Evolutionary conservation across 2,888 invertebrate genomes (phyloP), one percentile per base, ranked within the genome.

Genomic region (Agrochola litura): DNA sequence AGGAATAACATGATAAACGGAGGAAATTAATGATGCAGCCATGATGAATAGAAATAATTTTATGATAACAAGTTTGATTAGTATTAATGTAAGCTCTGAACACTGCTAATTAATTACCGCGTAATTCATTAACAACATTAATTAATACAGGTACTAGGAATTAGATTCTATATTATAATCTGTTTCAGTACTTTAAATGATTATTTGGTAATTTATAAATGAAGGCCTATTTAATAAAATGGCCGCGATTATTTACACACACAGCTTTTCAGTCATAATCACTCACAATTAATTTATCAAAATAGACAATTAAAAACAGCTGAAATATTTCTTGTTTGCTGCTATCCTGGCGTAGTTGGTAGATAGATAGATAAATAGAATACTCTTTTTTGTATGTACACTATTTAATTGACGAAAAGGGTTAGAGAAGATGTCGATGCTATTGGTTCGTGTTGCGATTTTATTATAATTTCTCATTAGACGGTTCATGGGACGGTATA

Each of bases 31-130:
- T 83, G 41, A 69, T 81, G 37, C 41, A 61, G 46, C 64, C 58
- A 49, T 61, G 43, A 46, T 75, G 30, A 80, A 75, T 70, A 67
- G 63, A 52, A 72, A 73, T 64, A 65, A 69, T 65, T 72, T 66
- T 9, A 60, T 61, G 19, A 56, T 70, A 65, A 69, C 49, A 72
- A 73, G n/a, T 75, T 70, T 75, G 56, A 81, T 66, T 49, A 73
- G n/a, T 30, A 73, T 81, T 78, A 73, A 73, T 74, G 64, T 74
- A 43, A 73, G 41, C 81, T 73, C n/a, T n/a, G 63, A 81, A 64
- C n/a, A 56, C 19, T 30, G 54, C 52, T 81, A 63, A 80, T 73
- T 80, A 80, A 63, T 80, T 46, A 77, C 8, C 22, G n/a, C n/a
- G 37, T 60, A 43, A 43, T 79, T 43, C 25, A 71, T 71, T 46